Base-by-base conservation (phyloP, 2,888 invertebrate species). In the Hydriomena furcata region DNA sequence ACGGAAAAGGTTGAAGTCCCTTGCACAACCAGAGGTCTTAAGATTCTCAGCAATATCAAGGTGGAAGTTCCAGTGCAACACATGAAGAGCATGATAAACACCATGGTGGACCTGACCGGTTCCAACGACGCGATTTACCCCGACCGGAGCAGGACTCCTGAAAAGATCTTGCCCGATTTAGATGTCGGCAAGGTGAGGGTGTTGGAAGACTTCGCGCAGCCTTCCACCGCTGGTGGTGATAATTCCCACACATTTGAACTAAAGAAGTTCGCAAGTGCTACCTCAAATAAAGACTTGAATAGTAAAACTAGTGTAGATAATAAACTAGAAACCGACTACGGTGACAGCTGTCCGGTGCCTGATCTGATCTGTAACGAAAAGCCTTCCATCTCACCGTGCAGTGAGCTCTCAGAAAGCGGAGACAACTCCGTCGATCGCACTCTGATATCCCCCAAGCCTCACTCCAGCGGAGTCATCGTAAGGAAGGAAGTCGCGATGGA, bases 331-430 rank as follows among this genome's bases (percentile, higher is more conserved):
- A 69, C 72, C 30, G 89, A 90, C 42, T 85, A 78, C 64, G 79
- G 86, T 25, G 89, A 90, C 52, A 87, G 87, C 56, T 87, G 83
- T 61, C 83, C 86, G 17, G 82, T 91, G 30, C 91, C 90, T 41
- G 91, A 91, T 65, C 73, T 91, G 56, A 91, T 88, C 55, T 91
- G 91, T 63, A 91, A 91, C 65, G 91, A 91, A 63, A 91, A 91
- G 55, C 87, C 90, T 32, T 89, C 90, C 23, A 85, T 90, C 66
- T 91, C 91, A 17, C 90, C 91, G 1, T 88, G 88, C 65, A 90
- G 91, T 67, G 91, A 91, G 61, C 64, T 91, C 44, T 89, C 89
- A 1, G 91, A 90, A 63, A 76, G 75, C 56, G 83, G 85, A 2
- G 89, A 89, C n/a, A 87, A 83, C 61, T 84, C 84, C 5, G 80